phyloP scores from a whole-genome alignment of 2,797 vertebrate species.

The Lycodopsis pacificus region DNA sequence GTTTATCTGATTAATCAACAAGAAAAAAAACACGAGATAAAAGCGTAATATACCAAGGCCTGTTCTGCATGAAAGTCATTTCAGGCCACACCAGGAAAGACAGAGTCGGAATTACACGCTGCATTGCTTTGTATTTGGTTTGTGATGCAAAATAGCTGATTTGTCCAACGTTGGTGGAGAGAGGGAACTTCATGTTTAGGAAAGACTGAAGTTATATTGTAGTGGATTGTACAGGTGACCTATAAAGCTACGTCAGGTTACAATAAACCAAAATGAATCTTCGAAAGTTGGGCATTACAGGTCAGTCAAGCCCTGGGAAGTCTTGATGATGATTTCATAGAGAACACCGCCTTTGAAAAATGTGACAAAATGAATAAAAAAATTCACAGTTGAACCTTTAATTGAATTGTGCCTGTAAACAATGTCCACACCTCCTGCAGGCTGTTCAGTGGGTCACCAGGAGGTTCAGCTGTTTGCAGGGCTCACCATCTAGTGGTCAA shows the following conservation, averaged over 20 bases:
- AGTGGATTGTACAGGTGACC: neutral
- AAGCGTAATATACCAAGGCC: neutral
- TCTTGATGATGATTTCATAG: neutral
- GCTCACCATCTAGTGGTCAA: slow-evolving; percentile 53
- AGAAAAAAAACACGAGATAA: neutral
- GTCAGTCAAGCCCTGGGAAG: neutral
- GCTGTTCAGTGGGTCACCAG: neutral
- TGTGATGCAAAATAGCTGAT: neutral
- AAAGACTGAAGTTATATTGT: neutral
- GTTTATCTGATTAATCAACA: neutral
- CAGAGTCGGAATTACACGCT: neutral
- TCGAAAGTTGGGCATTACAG: neutral
- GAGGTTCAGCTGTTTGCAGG: neutral
- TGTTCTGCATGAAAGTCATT: neutral
- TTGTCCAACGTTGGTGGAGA: neutral
- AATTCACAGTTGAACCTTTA: neutral
- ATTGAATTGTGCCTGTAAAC: neutral
- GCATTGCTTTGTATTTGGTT: neutral
- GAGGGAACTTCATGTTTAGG: neutral
- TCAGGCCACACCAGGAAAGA: neutral
- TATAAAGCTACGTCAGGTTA: neutral
- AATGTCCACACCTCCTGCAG: neutral
- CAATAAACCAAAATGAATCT: neutral
- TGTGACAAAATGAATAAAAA: neutral
- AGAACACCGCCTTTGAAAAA: neutral